These are phyloP conservation scores for Phymanthus crucifer DNA, from an alignment of 92 coral and sea anemone genomes.

Conservation along the genomic window DNA sequence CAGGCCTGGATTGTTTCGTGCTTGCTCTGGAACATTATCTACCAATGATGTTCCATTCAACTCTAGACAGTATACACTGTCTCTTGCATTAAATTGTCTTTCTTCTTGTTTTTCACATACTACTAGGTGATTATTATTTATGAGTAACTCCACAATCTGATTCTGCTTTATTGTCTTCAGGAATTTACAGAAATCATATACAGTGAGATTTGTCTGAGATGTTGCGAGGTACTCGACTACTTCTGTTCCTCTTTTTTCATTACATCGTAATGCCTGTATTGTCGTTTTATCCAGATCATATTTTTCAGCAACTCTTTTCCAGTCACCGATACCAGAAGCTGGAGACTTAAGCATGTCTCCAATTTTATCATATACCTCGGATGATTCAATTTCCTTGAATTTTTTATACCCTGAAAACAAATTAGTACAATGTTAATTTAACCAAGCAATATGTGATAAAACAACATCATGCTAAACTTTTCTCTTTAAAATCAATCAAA, in stretches of 20 bases:
- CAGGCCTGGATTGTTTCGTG: not conserved
- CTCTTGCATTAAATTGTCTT: not conserved
- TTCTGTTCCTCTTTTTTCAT: not conserved
- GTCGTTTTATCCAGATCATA: not conserved
- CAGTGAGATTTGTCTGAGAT: slow-evolving; percentile 8
- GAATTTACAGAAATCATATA: slow-evolving; percentile 34
- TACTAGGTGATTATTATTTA: not conserved
- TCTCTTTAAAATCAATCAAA: too few species aligned
- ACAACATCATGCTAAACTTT: too few species aligned
- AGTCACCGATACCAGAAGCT: slow-evolving; percentile 14
- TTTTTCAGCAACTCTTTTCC: slow-evolving; percentile 15
- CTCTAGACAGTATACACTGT: not conserved
- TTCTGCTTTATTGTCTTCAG: slow-evolving; percentile 21
- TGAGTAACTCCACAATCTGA: slow-evolving; percentile 18
- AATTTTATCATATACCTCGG: not conserved
- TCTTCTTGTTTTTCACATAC: not conserved
- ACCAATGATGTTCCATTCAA: not conserved
- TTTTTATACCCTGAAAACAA: slow-evolving; percentile 11
- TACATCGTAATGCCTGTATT: not conserved
- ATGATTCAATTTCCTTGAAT: not conserved
- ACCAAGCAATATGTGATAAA: too few species aligned
- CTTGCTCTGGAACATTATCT: not conserved
- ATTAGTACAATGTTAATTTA: too few species aligned
- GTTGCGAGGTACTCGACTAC: not conserved
- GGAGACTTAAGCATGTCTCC: not conserved